These are phyloP conservation scores for Toxotes chatareus DNA, from an alignment of 2,113 vertebrate genomes.

Conservation along the genomic window DNA sequence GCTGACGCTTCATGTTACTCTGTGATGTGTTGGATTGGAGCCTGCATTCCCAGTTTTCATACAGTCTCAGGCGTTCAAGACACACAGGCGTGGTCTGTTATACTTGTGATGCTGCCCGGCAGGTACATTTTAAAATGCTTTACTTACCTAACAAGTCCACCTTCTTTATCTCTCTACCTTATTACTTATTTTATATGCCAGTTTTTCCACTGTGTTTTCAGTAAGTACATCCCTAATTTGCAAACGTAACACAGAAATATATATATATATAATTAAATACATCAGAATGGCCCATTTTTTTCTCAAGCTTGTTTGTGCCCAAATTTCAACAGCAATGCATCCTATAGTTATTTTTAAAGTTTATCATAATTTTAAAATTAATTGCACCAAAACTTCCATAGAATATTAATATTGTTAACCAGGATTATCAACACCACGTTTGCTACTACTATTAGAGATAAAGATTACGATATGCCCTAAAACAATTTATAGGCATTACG, in stretches of 20 bases:
- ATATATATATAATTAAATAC: not conserved
- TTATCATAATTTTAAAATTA: not conserved
- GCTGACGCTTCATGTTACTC: not conserved
- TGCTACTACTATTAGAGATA: too few relatives aligned
- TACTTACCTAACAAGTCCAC: not conserved
- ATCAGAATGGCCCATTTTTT: not conserved
- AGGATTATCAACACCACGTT: not conserved
- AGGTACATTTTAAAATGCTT: not conserved
- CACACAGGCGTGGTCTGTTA: not conserved
- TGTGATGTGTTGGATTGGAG: conserved; percentile 5
- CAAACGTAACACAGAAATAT: not conserved
- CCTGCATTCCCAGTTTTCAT: conserved; percentile 14
- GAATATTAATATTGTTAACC: not conserved
- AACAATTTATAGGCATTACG: too few relatives aligned
- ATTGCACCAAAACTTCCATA: not conserved
- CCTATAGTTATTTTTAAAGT: not conserved
- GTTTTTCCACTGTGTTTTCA: not conserved
- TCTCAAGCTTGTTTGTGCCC: not conserved
- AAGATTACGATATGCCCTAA: not conserved
- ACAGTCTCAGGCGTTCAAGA: conserved; percentile 21
- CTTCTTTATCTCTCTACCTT: not conserved
- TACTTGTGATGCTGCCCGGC: not conserved
- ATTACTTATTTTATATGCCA: accelerated
- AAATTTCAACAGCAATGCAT: not conserved
- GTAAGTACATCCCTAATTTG: not conserved